A percentile compares a stretch with the other conserved stretches of the same genome.
Conservation (phyloP, 2,888 invertebrate genomes). For the Hypsopygia costalis region DNA sequence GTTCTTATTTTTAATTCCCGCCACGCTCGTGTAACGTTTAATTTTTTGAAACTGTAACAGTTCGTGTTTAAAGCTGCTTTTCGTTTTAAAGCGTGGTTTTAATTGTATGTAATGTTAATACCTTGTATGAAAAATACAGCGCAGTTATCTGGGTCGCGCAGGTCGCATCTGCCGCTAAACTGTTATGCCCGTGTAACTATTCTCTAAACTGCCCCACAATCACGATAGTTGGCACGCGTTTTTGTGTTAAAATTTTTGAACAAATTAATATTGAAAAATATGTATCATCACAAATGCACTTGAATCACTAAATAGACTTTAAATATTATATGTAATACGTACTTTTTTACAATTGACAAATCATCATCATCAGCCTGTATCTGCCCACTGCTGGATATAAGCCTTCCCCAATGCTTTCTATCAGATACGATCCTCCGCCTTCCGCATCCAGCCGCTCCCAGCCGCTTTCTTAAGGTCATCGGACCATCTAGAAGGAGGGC, state of each 20-base stretch:
- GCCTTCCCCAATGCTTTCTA: too few relatives aligned
- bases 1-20: not conserved
- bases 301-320: too few relatives aligned
- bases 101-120: not conserved
- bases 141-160: not conserved
- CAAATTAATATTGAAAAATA: not conserved
- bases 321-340: too few relatives aligned
- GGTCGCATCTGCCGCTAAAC: constrained; percentile 8
- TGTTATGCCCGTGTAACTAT: constrained; percentile 9
- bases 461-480: too few relatives aligned
- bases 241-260: constrained; percentile 1
- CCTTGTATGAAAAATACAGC: not conserved
- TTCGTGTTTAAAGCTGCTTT: not conserved
- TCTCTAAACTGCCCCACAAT: constrained; percentile 9
- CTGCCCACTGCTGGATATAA: too few relatives aligned
- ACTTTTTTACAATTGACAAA: too few relatives aligned
- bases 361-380: too few relatives aligned
- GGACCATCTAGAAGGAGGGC: too few relatives aligned
- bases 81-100: not conserved
- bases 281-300: too few relatives aligned
- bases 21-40: not conserved
- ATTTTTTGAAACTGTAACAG: not conserved
- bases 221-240: constrained; percentile 5
- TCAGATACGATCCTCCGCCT: too few relatives aligned
- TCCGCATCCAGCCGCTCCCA: too few relatives aligned